phyloP scores from a whole-genome alignment of 2,113 vertebrate genomes.

The Butastur rufipennis region DNA sequence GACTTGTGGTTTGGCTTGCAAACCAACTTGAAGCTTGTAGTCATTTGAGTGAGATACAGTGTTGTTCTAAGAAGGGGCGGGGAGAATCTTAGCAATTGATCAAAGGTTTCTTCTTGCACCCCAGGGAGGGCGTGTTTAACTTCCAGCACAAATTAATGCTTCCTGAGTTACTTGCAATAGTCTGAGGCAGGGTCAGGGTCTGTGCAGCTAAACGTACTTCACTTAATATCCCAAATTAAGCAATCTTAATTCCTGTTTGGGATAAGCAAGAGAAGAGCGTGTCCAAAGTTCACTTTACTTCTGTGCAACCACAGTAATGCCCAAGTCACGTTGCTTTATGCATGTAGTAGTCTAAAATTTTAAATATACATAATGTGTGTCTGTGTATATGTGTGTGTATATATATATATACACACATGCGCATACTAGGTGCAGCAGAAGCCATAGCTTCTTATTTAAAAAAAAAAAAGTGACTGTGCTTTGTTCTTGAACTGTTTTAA shows the following conservation, averaged over 20 bases:
- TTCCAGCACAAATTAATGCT: background rate
- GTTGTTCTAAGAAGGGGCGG: background rate
- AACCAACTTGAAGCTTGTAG: background rate
- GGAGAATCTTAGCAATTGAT: background rate
- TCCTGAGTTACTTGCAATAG: background rate
- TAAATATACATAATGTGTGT: accelerated
- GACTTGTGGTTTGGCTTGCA: background rate
- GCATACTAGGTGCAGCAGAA: background rate
- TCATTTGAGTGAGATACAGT: background rate
- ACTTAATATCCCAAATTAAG: background rate
- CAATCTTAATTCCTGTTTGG: background rate
- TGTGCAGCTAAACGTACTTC: background rate
- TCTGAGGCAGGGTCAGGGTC: background rate
- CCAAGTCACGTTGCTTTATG: background rate
- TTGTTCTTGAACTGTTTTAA: background rate
- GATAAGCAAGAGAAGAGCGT: background rate
- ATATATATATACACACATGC: too few species aligned
- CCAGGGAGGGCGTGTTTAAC: background rate
- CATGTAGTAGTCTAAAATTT: background rate
- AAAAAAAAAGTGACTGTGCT: background rate
- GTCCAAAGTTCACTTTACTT: background rate
- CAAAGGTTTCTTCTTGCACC: background rate
- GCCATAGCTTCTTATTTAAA: too few species aligned
- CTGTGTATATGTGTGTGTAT: too few species aligned
- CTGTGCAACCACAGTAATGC: background rate